Conservation (phyloP, 2,113 vertebrate genomes). For the Mugil cephalus region DNA sequence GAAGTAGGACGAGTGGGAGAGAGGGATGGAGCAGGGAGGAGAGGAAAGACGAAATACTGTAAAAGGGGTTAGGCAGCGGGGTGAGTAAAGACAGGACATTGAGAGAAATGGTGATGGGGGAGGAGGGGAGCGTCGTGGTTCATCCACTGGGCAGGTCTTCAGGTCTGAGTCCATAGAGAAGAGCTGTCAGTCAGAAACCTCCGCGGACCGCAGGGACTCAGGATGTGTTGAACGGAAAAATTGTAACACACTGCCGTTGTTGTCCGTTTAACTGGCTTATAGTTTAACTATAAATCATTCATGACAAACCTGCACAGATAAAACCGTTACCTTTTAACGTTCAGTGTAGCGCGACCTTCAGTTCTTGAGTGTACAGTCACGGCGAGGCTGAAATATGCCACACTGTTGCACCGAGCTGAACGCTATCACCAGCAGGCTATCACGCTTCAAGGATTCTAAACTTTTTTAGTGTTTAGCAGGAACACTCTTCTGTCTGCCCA, state of each 20-base stretch:
- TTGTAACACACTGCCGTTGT: neutral
- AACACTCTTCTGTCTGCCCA: too few species aligned
- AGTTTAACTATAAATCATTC: too few species aligned
- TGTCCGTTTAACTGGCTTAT: neutral
- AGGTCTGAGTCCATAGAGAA: slow-evolving; percentile 12
- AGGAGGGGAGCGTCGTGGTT: slow-evolving; percentile 27
- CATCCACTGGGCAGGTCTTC: slow-evolving; percentile 31
- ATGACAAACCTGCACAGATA: too few species aligned
- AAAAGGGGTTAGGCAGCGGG: neutral
- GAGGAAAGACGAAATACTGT: neutral
- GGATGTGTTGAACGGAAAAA: slow-evolving; percentile 26
- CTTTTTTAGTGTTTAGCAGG: too few species aligned
- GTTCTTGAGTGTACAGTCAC: too few species aligned
- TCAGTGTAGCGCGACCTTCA: too few species aligned
- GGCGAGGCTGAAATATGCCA: too few species aligned
- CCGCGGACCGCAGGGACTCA: slow-evolving; percentile 7
- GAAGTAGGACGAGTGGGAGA: slow-evolving; percentile 18
- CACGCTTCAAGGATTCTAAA: too few species aligned
- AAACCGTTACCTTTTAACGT: too few species aligned
- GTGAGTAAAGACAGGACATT: slow-evolving; percentile 14
- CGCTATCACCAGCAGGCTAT: too few species aligned
- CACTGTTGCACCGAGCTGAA: too few species aligned
- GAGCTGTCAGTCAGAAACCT: slow-evolving; percentile 40
- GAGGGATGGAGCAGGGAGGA: slow-evolving; percentile 2
- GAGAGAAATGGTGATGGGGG: slow-evolving; percentile 10